A percentile compares a stretch with the other conserved stretches of the same genome.
These are phyloP conservation scores for Saturnia japonica DNA, from an alignment of 2,888 invertebrate genomes.

Conservation along the genomic window DNA sequence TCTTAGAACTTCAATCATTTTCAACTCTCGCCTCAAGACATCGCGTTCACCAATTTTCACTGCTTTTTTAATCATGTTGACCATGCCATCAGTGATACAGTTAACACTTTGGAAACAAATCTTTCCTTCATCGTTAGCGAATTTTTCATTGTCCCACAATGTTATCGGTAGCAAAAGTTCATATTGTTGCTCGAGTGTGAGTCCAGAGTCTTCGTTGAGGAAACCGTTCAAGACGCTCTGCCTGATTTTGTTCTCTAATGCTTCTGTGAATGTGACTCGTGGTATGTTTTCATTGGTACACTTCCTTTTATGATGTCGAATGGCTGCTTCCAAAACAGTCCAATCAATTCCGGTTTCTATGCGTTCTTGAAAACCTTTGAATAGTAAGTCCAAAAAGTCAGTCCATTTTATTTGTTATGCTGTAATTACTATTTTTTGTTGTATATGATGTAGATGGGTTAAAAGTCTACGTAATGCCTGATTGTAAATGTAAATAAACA, in stretches of 20 bases:
- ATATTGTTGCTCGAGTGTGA: conserved; percentile 61
- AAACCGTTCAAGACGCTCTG: conserved; percentile 59
- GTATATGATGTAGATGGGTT: too few relatives aligned
- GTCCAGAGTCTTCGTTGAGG: conserved; percentile 50
- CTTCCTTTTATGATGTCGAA: conserved; percentile 51
- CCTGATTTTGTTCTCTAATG: conserved; percentile 58
- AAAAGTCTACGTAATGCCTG: too few relatives aligned
- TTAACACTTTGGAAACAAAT: conserved; percentile 60
- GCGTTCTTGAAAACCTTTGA: conserved; percentile 64
- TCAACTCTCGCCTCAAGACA: conserved; percentile 51
- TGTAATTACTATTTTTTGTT: neutral
- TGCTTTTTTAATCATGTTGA: conserved; percentile 53
- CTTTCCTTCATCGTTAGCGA: conserved; percentile 60
- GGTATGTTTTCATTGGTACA: conserved; percentile 45
- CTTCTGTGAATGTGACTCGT: conserved; percentile 51
- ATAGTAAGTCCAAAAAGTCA: neutral
- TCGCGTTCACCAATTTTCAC: conserved; percentile 49
- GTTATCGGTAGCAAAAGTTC: conserved; percentile 58
- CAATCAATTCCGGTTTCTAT: conserved; percentile 64
- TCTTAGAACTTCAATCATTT: conserved; percentile 52
- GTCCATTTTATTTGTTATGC: neutral
- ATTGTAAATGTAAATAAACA: too few relatives aligned
- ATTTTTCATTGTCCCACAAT: conserved; percentile 67
- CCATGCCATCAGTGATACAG: conserved; percentile 58
- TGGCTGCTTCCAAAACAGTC: conserved; percentile 56